Base-by-base conservation (phyloP, 2,888 invertebrate species). In the Brenthis daphne region DNA sequence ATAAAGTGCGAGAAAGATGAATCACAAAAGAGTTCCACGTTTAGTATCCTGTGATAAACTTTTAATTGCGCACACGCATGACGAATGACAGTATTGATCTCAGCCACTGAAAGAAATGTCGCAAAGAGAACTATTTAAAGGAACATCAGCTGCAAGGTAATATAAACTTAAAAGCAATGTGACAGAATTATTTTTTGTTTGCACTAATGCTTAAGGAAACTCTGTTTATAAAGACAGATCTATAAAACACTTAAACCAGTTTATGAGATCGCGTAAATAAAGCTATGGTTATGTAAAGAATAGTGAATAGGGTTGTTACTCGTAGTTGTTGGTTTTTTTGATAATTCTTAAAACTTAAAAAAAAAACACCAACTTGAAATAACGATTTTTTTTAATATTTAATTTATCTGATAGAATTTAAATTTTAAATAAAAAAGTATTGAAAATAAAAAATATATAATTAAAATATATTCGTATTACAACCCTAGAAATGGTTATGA, bases 171-270 rank as follows among this genome's bases (percentile, higher is more conserved):
- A 37, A 57, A 1, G 14, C 43, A 14, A 47, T 20, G 37, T 0
- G 0, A 6, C 33, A 66, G 43, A 14, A 33, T 29, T 8, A 3
- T 13, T 4, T 54, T 58, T 58, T 5, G 11, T 29, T 50, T 48
- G 33, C 2, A 24, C 3, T 58, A 12, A 58, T n/a, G 43, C 2
- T 24, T 33, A 33, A 43, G 47, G 54, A 57, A 57, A 16, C 53
- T 29, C 29, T 70, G 69, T 69, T 69, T 71, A 66, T 65, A 66
- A 77, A 76, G 72, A 68, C 65, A 72, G 76, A 61, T 56, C 61
- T 77, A 83, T 84, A 83, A 83, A 86, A 77, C 82, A 84, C 80
- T 85, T 77, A 85, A 33, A 56, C 85, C 82, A 85, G 82, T 81
- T 83, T 74, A 83, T 85, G 82, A 76, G 72, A 68, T 37, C 78